Evolutionary conservation across 2,888 invertebrate genomes (phyloP), one percentile per base, ranked within the genome.

Genomic region (Dendrolimus pini): DNA sequence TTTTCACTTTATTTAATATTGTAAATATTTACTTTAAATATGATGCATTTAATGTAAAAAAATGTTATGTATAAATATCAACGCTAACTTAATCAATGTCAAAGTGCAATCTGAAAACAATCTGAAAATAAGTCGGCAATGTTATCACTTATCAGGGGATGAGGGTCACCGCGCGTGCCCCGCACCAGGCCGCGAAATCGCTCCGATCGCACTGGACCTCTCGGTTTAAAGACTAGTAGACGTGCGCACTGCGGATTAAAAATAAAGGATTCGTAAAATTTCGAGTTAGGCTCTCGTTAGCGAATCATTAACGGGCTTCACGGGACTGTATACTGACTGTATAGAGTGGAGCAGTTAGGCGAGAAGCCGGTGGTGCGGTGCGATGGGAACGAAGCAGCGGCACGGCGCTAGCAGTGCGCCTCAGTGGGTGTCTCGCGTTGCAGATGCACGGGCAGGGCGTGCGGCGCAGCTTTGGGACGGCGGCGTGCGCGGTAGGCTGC

Each of bases 131-230:
- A 82, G 84, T 87, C 83, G 77, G 87, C 87, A 84, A 82, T 77
- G 74, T 74, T 75, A 78, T 74, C 78, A 77, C 74, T 67, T 73
- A 72, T 74, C 69, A 74, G 70, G 6, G 76, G 80, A 82, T 80
- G 78, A 78, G 80, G 82, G 84, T 77, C 77, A 82, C 81, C 67
- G 79, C 73, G 83, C 81, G 78, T 18, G 75, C 78, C 77, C 80
- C 77, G 79, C 74, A 75, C 74, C 79, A 79, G 77, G 78, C 80
- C 82, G 85, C 76, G 83, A 78, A 79, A 74, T 82, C 85, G 85
- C 82, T 87, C 89, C 88, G 78, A 89, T 89, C 89, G 89, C 89
- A 89, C 89, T 84, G 82, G 82, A 85, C 85, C 88, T 79, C 88
- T 88, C 85, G 83, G 81, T 83, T 78, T 78, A 78, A 70, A 75